phyloP scores from a whole-genome alignment of 2,113 vertebrate species.

The Anguilla japonica region DNA sequence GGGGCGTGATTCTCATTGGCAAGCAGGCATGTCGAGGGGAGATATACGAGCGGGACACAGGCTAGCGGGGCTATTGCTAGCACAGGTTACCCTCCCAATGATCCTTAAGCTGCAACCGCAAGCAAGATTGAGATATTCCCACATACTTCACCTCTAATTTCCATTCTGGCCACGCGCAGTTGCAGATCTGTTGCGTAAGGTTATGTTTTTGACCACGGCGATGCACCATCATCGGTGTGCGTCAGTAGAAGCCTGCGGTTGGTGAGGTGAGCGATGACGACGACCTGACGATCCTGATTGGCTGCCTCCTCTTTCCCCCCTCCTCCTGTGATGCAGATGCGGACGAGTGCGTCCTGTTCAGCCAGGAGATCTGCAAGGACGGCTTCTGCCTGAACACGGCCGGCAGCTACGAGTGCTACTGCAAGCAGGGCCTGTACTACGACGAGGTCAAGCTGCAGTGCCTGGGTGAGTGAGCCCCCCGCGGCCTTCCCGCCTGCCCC shows the following conservation, averaged over 20 bases:
- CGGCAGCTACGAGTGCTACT: slow-evolving; percentile 92
- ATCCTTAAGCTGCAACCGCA: not conserved
- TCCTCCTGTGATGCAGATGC: slow-evolving; percentile 76
- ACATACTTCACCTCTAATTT: not conserved
- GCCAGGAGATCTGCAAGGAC: slow-evolving; percentile 91
- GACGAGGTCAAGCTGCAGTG: slow-evolving; percentile 87
- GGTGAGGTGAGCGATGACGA: not conserved
- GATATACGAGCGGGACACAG: not conserved
- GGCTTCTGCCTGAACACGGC: slow-evolving; percentile 87
- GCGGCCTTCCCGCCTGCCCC: not conserved
- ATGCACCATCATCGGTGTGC: not conserved
- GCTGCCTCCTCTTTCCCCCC: slow-evolving; percentile 15
- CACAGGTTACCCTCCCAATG: not conserved
- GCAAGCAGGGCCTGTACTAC: slow-evolving; percentile 90
- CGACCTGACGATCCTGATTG: not conserved
- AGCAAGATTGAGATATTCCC: not conserved
- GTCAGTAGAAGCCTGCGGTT: not conserved
- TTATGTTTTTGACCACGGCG: no score
- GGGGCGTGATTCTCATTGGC: not conserved
- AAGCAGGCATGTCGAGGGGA: not conserved
- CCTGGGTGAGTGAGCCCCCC: slow-evolving; percentile 76
- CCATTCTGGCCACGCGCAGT: not conserved
- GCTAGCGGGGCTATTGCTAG: not conserved
- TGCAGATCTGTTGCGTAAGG: not conserved
- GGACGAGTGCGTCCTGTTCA: slow-evolving; percentile 90